Conservation (phyloP, 2,888 invertebrate genomes). For the Drosophila merina region DNA sequence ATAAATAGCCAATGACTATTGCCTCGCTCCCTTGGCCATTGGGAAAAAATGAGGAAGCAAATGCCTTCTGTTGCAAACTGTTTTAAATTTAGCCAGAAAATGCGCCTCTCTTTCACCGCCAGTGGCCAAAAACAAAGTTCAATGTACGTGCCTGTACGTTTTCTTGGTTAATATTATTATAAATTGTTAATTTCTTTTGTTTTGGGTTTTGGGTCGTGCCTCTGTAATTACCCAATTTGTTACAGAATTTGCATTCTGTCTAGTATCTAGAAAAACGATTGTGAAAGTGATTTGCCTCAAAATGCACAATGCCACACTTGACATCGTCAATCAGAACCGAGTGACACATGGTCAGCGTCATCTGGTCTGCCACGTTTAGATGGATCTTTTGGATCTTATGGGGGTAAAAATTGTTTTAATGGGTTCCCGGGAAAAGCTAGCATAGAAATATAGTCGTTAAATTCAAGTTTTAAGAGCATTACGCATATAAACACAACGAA, state of each 20-base stretch:
- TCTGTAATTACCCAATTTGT: slow-evolving; percentile 68
- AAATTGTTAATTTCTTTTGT: slow-evolving; percentile 26
- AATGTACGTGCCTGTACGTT: slow-evolving; percentile 59
- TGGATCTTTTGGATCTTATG: slow-evolving; percentile 9
- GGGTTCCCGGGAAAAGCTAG: neutral
- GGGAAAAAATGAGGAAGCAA: slow-evolving; percentile 68
- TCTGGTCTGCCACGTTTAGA: slow-evolving; percentile 22
- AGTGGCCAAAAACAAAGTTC: slow-evolving; percentile 59
- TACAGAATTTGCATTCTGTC: slow-evolving; percentile 29
- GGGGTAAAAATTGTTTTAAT: slow-evolving; percentile 1
- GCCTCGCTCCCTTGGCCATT: slow-evolving; percentile 16
- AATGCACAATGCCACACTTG: slow-evolving; percentile 64
- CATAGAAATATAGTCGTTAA: too few relatives aligned
- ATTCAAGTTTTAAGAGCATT: too few relatives aligned
- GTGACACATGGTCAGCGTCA: slow-evolving; percentile 16
- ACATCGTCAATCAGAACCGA: slow-evolving; percentile 75
- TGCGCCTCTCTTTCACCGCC: slow-evolving; percentile 24
- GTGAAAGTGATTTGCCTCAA: slow-evolving; percentile 64
- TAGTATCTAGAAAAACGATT: slow-evolving; percentile 41
- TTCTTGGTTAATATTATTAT: slow-evolving; percentile 9
- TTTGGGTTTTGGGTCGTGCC: slow-evolving; percentile 45
- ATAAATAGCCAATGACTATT: slow-evolving; percentile 41
- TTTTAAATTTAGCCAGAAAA: slow-evolving; percentile 69
- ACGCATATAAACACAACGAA: too few relatives aligned
- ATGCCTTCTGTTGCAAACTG: slow-evolving; percentile 56